Conservation (phyloP, 1,140 invertebrate species). For the Pseudomyrmex flavicornis region DNA sequence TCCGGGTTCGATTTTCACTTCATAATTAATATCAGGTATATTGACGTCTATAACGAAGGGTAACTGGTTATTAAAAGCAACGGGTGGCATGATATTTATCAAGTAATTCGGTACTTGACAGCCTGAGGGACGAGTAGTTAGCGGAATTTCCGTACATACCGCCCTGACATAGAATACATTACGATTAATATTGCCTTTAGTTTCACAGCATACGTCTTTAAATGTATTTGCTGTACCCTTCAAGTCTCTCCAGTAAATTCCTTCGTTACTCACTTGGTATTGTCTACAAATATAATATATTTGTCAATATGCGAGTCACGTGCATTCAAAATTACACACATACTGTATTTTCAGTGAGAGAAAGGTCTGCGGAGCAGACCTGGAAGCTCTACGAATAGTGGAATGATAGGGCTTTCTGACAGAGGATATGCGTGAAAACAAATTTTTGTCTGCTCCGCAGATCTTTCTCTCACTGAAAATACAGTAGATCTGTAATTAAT, state of each 20-base stretch:
- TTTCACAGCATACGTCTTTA: constrained; percentile 88
- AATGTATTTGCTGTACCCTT: constrained; percentile 87
- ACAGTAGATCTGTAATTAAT: too few species aligned
- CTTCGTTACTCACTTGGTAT: constrained; percentile 89
- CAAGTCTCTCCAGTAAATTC: constrained; percentile 93
- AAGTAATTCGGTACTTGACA: constrained; percentile 90
- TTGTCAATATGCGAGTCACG: not conserved
- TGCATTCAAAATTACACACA: not conserved
- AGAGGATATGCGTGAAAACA: too few species aligned
- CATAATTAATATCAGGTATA: constrained; percentile 85
- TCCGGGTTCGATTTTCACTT: constrained; percentile 89
- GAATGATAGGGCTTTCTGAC: too few species aligned
- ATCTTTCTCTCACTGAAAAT: too few species aligned
- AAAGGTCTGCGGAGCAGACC: too few species aligned
- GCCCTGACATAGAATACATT: constrained; percentile 89
- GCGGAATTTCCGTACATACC: constrained; percentile 82
- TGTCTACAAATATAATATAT: constrained; percentile 82
- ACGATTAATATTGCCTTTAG: constrained; percentile 86
- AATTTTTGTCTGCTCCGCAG: too few species aligned
- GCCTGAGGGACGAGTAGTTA: constrained; percentile 73
- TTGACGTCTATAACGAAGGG: constrained; percentile 89
- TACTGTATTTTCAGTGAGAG: too few species aligned
- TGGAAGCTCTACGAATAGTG: too few species aligned
- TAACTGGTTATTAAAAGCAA: constrained; percentile 91
- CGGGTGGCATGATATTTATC: constrained; percentile 89